Conservation (phyloP, 2,888 invertebrate genomes). For the Gortyna flavago region DNA sequence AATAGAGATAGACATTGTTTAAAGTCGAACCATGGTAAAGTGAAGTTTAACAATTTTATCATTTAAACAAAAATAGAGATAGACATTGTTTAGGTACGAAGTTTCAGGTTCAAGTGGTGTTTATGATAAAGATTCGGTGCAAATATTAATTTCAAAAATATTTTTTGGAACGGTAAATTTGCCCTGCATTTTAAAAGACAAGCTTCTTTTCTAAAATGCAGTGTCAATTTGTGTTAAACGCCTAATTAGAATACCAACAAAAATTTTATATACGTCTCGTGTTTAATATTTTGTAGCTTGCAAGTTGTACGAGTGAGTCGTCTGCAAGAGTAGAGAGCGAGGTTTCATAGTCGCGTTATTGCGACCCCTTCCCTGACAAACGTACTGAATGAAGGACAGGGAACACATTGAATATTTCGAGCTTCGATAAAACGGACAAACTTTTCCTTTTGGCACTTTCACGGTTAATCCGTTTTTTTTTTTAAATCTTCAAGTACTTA, state of each 20-base stretch:
- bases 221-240: too few species aligned
- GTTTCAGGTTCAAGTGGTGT: too few species aligned
- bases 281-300: background rate
- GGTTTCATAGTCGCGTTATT: background rate
- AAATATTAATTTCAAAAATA: too few species aligned
- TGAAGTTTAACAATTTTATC: too few species aligned
- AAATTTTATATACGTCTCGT: background rate
- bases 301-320: background rate
- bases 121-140: too few species aligned
- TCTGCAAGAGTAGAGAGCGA: background rate
- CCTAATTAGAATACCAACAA: too few species aligned
- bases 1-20: background rate
- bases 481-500: background rate
- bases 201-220: too few species aligned
- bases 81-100: too few species aligned
- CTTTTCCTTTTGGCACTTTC: background rate
- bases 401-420: slow-evolving; percentile 15
- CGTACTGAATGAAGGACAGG: background rate
- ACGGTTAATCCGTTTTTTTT: background rate
- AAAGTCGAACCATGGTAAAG: too few species aligned
- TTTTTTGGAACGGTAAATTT: too few species aligned
- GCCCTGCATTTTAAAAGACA: too few species aligned
- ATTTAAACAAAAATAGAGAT: too few species aligned
- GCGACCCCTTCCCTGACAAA: background rate
- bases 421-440: slow-evolving; percentile 6